Percentiles rank a stretch among this genome's conserved stretches.
phyloP scores from a whole-genome alignment of 37 sponge, comb jelly and placozoan species.

The Oscarella lobularis region DNA sequence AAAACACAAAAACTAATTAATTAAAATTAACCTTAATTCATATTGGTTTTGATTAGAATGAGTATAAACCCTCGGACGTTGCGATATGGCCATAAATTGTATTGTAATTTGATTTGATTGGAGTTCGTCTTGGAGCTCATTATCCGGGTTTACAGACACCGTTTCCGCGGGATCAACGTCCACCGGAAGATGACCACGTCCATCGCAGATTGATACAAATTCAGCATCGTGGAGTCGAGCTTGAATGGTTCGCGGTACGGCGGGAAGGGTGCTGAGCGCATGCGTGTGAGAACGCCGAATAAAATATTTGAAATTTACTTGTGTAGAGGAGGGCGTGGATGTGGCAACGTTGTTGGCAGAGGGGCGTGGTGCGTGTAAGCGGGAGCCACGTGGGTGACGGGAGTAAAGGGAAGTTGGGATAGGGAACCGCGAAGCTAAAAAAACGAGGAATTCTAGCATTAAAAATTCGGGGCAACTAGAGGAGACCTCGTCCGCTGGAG shows the following conservation, averaged over 20 bases:
- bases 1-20: too few relatives aligned
- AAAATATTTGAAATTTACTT: too few relatives aligned
- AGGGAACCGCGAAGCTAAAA: too few relatives aligned
- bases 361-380: too few relatives aligned
- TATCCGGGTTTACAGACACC: background rate
- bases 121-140: background rate
- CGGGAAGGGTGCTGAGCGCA: background rate
- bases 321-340: too few relatives aligned
- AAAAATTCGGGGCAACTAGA: too few relatives aligned
- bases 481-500: background rate
- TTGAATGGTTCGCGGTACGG: background rate
- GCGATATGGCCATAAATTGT: constrained; percentile 2
- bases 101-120: background rate
- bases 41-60: too few relatives aligned
- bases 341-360: background rate
- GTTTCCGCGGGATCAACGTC: background rate
- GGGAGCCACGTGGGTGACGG: background rate
- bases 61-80: background rate
- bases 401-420: background rate
- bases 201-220: background rate
- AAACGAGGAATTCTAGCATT: too few relatives aligned
- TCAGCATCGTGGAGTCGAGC: background rate
- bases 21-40: too few relatives aligned
- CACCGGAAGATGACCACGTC: background rate
- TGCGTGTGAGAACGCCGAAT: background rate